Evolutionary conservation across 2,797 vertebrate genomes (phyloP).

Genomic region (Halcyon leucocephala): DNA sequence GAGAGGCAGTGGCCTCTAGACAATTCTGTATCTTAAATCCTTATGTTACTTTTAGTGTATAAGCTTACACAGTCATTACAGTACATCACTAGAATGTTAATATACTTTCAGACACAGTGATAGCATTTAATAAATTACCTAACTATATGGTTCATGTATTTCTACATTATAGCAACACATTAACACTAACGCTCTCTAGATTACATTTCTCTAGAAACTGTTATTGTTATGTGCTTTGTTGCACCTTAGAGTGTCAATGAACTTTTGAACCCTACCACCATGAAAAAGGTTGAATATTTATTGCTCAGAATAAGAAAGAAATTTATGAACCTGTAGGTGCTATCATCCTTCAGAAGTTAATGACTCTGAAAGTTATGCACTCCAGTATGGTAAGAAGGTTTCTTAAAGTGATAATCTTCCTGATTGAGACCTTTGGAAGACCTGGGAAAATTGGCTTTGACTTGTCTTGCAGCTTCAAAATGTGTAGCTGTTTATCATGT

Average conservation of each 20-base stretch:
- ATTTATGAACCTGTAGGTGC: neutral
- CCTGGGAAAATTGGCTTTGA: neutral
- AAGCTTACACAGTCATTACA: neutral
- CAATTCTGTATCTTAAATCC: neutral
- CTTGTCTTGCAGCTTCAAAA: neutral
- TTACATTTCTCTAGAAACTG: neutral
- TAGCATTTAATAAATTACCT: neutral
- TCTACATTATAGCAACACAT: neutral
- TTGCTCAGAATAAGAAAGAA: neutral
- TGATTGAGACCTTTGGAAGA: neutral
- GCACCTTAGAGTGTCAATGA: neutral
- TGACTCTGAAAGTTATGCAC: neutral
- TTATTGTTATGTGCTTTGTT: neutral
- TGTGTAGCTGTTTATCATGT: neutral
- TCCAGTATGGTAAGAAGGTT: neutral
- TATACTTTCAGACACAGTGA: neutral
- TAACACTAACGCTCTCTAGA: neutral
- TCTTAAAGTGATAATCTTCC: neutral
- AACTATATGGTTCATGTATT: neutral
- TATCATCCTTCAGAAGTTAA: neutral
- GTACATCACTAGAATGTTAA: neutral
- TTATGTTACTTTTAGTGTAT: neutral
- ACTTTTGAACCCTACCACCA: neutral
- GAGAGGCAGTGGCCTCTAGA: neutral
- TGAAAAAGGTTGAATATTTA: neutral